Evolutionary conservation across 2,888 invertebrate species (phyloP).

Genomic region (Diplolepis rosae): DNA sequence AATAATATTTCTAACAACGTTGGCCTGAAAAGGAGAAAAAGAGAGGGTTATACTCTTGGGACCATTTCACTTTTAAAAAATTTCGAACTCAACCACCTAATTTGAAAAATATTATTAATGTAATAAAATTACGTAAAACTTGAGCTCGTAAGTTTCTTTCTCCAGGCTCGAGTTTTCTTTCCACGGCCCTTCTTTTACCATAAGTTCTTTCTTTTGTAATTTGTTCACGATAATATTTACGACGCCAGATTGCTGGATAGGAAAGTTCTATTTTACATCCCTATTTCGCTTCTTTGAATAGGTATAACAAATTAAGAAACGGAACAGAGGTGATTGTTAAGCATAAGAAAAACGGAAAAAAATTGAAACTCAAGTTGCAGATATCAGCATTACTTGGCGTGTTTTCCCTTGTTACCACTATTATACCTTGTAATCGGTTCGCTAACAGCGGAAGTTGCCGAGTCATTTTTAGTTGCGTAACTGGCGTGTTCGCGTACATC

Average conservation of each 20-base stretch:
- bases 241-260: neutral
- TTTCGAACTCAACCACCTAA: too few species aligned
- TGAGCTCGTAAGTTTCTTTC: too few species aligned
- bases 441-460: slow-evolving; percentile 18
- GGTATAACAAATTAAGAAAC: neutral
- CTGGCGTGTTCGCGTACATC: slow-evolving; percentile 12
- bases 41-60: too few species aligned
- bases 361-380: neutral
- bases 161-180: neutral
- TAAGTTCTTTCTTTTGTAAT: neutral
- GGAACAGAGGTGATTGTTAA: slow-evolving; percentile 11
- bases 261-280: neutral
- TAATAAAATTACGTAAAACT: too few species aligned
- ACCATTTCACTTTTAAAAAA: too few species aligned
- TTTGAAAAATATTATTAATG: too few species aligned
- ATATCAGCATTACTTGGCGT: neutral
- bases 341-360: slow-evolving; percentile 18
- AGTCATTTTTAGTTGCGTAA: slow-evolving; percentile 28
- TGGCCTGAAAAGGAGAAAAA: too few species aligned
- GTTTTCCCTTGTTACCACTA: neutral
- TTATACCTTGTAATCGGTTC: slow-evolving; percentile 3
- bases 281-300: neutral
- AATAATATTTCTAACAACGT: too few species aligned
- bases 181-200: neutral
- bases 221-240: neutral